phyloP scores from a whole-genome alignment of 2,113 vertebrate species.

The Prionailurus bengalensis region DNA sequence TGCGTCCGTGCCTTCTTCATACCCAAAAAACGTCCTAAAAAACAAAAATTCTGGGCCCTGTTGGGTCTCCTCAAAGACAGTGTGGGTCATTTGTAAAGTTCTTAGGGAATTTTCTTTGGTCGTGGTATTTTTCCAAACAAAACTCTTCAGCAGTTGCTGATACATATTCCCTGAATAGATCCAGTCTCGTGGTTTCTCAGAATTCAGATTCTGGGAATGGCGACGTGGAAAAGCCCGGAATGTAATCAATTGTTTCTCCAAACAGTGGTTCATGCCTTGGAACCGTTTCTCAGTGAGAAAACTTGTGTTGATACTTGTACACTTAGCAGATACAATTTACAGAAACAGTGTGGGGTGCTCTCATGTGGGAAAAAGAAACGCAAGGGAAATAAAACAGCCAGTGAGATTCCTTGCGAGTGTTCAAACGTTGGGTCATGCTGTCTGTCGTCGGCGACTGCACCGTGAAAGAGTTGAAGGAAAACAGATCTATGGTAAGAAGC shows the following conservation, averaged over 20 bases:
- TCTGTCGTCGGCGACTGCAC: constrained; percentile 91
- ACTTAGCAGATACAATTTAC: constrained; percentile 90
- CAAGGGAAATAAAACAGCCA: constrained; percentile 92
- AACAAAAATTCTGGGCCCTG: constrained; percentile 93
- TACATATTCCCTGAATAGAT: constrained; percentile 92
- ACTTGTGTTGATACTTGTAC: constrained; percentile 91
- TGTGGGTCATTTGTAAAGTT: constrained; percentile 95
- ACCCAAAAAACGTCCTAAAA: constrained; percentile 94
- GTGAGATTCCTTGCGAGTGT: constrained; percentile 91
- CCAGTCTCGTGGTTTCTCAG: constrained; percentile 93
- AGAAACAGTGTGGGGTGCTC: constrained; percentile 89
- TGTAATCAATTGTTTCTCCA: constrained; percentile 90
- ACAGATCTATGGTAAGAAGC: constrained; percentile 71
- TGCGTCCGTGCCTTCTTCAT: constrained; percentile 92
- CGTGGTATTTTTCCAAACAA: constrained; percentile 90
- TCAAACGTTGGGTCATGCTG: constrained; percentile 90
- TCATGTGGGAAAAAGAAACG: constrained; percentile 90
- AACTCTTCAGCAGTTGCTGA: constrained; percentile 90
- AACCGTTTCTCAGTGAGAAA: constrained; percentile 93
- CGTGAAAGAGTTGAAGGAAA: constrained; percentile 92
- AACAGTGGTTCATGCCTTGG: constrained; percentile 90
- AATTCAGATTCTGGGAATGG: constrained; percentile 91
- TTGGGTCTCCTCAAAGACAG: constrained; percentile 94
- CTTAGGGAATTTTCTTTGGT: constrained; percentile 92
- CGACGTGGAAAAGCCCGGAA: constrained; percentile 90